Evolutionary conservation across 2,797 vertebrate genomes (phyloP).

Genomic region (Cossypha caffra): DNA sequence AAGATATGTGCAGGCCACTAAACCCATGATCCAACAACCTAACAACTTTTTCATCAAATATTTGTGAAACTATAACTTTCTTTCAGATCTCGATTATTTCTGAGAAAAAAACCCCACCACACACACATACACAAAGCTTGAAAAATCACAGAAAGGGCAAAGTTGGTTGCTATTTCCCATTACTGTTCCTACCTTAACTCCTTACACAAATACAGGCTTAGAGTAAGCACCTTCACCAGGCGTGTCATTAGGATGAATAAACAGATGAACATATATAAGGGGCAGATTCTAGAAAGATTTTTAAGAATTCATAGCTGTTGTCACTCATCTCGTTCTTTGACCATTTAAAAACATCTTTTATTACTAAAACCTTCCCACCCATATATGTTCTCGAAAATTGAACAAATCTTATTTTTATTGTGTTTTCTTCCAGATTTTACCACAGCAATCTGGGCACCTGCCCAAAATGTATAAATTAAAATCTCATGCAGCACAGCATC

Average conservation of each 20-base stretch:
- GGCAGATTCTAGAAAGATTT: conserved; percentile 16
- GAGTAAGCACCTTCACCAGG: background rate
- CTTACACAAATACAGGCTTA: background rate
- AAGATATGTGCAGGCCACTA: background rate
- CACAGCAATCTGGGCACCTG: conserved; percentile 45
- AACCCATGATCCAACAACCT: background rate
- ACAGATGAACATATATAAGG: background rate
- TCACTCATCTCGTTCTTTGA: conserved; percentile 49
- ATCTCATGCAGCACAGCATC: conserved; percentile 8
- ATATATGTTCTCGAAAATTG: conserved; percentile 18
- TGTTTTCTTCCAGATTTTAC: conserved; percentile 57
- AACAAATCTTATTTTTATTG: conserved; percentile 25
- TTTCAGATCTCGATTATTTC: background rate
- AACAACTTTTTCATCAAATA: background rate
- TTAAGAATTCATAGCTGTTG: conserved; percentile 52
- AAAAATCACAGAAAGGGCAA: background rate
- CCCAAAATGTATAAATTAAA: conserved; percentile 61
- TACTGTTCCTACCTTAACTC: background rate
- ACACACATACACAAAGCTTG: background rate
- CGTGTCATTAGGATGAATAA: conserved; percentile 1
- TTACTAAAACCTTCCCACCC: background rate
- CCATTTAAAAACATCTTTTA: background rate
- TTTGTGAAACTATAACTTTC: background rate
- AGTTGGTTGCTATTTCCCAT: background rate
- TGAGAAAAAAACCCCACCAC: background rate